A percentile compares a stretch with the other conserved stretches of the same genome.
Evolutionary conservation across 2,888 invertebrate species (phyloP).

Genomic region (Sarcophaga variegata): DNA sequence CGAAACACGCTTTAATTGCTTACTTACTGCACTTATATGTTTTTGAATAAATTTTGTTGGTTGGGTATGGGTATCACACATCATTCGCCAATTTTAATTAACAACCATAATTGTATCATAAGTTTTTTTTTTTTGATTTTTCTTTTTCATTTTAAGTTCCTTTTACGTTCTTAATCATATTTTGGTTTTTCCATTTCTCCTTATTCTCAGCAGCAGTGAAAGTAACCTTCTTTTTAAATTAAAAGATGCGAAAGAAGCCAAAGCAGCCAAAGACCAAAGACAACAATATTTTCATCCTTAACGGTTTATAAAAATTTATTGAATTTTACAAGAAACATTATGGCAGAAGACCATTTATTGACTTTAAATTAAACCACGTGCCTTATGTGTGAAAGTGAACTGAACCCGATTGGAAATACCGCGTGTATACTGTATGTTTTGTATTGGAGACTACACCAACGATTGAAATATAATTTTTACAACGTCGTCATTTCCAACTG

Average conservation of each 20-base stretch:
- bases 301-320: constrained; percentile 24
- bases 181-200: background rate
- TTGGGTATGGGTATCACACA: background rate
- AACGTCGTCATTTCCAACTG: no score
- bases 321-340: constrained; percentile 24
- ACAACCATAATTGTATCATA: constrained; percentile 19
- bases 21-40: background rate
- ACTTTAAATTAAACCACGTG: constrained; percentile 1
- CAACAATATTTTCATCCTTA: background rate
- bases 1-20: background rate
- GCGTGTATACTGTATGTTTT: no score
- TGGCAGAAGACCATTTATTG: background rate
- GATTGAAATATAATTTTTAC: no score
- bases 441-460: no score
- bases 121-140: constrained; percentile 1
- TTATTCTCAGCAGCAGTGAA: constrained; percentile 2
- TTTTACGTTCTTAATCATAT: constrained; percentile 26
- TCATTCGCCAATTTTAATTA: constrained; percentile 17
- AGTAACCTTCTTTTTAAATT: background rate
- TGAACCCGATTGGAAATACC: no score
- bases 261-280: no score
- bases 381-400: no score
- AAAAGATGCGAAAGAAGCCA: background rate
- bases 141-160: background rate
- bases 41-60: no score